phyloP scores from a whole-genome alignment of 2,888 invertebrate species.

The Meandrusa payeni region DNA sequence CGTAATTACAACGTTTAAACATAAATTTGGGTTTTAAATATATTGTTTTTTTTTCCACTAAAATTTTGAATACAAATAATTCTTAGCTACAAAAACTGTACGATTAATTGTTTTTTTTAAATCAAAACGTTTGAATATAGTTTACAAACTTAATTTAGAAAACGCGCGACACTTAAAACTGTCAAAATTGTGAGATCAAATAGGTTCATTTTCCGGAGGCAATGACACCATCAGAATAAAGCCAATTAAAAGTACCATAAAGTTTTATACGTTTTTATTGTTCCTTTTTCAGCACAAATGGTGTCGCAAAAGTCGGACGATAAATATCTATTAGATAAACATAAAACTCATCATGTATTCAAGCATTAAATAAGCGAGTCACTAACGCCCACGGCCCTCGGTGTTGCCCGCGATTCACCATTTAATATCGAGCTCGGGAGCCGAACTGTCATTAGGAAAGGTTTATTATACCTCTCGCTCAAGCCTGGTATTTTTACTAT shows the following conservation, averaged over 20 bases:
- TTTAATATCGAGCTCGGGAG: slow-evolving; percentile 15
- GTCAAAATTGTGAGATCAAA: neutral
- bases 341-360: slow-evolving; percentile 7
- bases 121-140: too few relatives aligned
- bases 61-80: too few relatives aligned
- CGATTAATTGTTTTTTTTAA: too few relatives aligned
- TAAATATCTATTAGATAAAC: slow-evolving; percentile 9
- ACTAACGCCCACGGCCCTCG: slow-evolving; percentile 6
- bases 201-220: neutral
- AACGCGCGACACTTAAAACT: too few relatives aligned
- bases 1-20: too few relatives aligned
- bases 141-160: too few relatives aligned
- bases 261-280: too few relatives aligned
- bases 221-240: neutral
- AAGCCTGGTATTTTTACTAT: slow-evolving; percentile 12
- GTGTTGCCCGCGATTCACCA: slow-evolving; percentile 10
- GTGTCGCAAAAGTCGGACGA: neutral
- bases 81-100: too few relatives aligned
- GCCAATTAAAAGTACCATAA: slow-evolving; percentile 2
- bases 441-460: slow-evolving; percentile 18
- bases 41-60: too few relatives aligned
- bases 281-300: too few relatives aligned
- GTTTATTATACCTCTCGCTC: slow-evolving; percentile 15
- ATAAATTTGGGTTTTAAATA: too few relatives aligned
- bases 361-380: slow-evolving; percentile 11